Evolutionary conservation across 2,113 vertebrate genomes (phyloP), one percentile per base, ranked within the genome.

Genomic region (Danio rerio): DNA sequence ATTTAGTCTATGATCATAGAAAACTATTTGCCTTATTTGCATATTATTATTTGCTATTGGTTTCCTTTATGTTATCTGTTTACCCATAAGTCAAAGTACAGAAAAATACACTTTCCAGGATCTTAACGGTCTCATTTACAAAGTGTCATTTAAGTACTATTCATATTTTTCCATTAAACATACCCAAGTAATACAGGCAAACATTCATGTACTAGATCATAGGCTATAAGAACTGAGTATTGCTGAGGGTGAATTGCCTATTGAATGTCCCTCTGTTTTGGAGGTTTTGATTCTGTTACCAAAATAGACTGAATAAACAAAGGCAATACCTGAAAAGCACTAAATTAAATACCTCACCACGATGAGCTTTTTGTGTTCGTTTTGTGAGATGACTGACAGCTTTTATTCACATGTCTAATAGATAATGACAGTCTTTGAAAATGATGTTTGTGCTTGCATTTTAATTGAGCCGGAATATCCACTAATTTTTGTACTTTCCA

Each of bases 401-500:
- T 94, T 94, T 93, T 93, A 95, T 95, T 95, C 92, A 91, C 91
- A 89, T 92, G 81, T 89, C 92, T 88, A 86, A 93, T 92, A 93
- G 90, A 93, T 90, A 84, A 92, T 94, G 94, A 87, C 92, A 92
- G 92, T 93, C 90, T 93, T 93, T 95, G 94, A 95, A 95, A 95
- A 94, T 95, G 94, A 95, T 93, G 90, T 93, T 90, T 94, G 89
- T 91, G 91, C 88, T 89, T 88, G 94, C 88, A 88, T 90, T 92
- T 91, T 93, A 94, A 94, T 94, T 94, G 91, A 92, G 49, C 90
- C 86, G 87, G 94, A 94, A 93, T 93, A 92, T 86, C 91, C 84
- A 82, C 92, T 94, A 93, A 95, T 95, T 94, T 95, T 93, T 92
- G 90, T 93, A 89, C 91, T 94, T 95, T 95, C 91, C 88, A 84